phyloP scores from a whole-genome alignment of 2,113 vertebrate genomes.

The Puffinus mauretanicus region DNA sequence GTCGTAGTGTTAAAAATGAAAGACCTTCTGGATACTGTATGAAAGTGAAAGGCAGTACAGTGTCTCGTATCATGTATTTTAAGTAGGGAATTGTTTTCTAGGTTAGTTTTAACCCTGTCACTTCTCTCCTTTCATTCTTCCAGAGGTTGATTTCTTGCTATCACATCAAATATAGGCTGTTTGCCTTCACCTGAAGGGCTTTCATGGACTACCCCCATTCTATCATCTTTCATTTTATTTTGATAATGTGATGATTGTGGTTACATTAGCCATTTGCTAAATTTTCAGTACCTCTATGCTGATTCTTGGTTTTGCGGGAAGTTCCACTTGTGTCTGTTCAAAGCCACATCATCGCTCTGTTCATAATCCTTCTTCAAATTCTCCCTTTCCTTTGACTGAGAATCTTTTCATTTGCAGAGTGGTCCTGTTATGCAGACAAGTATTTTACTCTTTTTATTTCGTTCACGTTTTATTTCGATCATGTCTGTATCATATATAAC shows the following conservation, averaged over 20 bases:
- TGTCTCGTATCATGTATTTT: background rate
- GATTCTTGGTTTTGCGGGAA: background rate
- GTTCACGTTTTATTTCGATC: background rate
- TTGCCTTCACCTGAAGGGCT: constrained; percentile 3
- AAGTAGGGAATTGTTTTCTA: background rate
- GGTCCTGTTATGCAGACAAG: background rate
- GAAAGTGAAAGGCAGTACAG: background rate
- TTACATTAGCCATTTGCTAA: background rate
- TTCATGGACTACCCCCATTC: constrained; percentile 6
- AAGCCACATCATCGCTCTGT: background rate
- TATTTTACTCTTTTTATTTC: background rate
- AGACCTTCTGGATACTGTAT: background rate
- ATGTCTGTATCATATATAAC: background rate
- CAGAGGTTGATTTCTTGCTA: background rate
- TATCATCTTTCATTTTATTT: constrained; percentile 24
- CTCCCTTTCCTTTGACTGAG: background rate
- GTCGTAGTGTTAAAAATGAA: background rate
- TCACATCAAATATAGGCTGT: background rate
- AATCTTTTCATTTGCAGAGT: background rate
- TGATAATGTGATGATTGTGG: background rate
- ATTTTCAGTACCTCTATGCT: background rate
- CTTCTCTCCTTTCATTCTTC: background rate
- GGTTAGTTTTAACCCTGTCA: background rate
- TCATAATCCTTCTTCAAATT: background rate
- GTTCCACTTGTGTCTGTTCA: background rate